phyloP scores from a whole-genome alignment of 2,888 invertebrate genomes.

The Endotricha flammealis region DNA sequence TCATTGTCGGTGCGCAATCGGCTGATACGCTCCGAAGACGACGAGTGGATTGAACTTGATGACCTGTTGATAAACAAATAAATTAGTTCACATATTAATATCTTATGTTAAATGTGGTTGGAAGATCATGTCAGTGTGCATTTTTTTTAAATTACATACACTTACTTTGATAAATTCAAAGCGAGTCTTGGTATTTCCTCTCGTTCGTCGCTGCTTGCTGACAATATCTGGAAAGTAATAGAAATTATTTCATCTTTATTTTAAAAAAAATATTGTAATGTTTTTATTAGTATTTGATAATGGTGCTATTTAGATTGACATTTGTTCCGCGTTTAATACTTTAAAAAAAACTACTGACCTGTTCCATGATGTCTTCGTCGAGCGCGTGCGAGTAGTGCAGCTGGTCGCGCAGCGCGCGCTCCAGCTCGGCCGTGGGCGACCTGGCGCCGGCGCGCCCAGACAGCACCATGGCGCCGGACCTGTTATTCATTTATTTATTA shows the following conservation, averaged over 20 bases:
- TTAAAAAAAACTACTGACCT: conserved; percentile 33
- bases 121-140: too few species aligned
- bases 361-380: conserved; percentile 65
- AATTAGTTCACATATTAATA: not conserved
- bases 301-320: too few species aligned
- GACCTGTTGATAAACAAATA: conserved; percentile 31
- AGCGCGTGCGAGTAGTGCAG: conserved; percentile 62
- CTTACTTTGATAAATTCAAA: conserved; percentile 63
- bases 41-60: conserved; percentile 58
- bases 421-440: conserved; percentile 67
- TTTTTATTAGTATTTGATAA: not conserved
- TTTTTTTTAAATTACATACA: too few species aligned
- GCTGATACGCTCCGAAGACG: conserved; percentile 49
- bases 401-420: conserved; percentile 59
- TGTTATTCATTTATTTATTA: too few species aligned
- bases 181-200: conserved; percentile 64
- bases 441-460: conserved; percentile 21
- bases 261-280: not conserved
- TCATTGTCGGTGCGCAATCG: conserved; percentile 54
- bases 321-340: too few species aligned
- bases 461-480: conserved; percentile 1
- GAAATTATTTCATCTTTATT: not conserved
- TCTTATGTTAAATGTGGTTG: too few species aligned
- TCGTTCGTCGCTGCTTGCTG: conserved; percentile 63
- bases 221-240: conserved; percentile 48